Base-by-base conservation (phyloP, 2,113 vertebrate species). In the Hemiscyllium ocellatum region DNA sequence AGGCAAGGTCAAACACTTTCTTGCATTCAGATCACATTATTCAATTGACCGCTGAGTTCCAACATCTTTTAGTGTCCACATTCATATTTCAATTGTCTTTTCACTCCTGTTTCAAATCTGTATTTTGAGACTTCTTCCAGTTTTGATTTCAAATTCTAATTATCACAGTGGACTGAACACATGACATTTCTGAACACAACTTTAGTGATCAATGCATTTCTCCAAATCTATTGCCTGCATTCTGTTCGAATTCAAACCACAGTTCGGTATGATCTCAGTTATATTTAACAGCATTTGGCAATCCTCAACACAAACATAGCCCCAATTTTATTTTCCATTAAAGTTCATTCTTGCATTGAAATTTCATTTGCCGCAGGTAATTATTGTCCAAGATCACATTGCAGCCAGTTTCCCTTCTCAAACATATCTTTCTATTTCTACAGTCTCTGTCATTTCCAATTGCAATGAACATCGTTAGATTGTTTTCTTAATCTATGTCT, bases 291-390 rank as follows among this genome's bases (percentile, higher is more conserved):
- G 61, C 26, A 33, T 90, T 90, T 66, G 61, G 20, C 33, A 93
- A 22, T 66, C 56, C 89, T 93, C 56, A 66, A 93, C 89, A 66
- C 26, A 61, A 90, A 90, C 56, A 90, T 29, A 61, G 52, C 87
- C 19, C 50, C 50, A 61, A 19, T 33, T 61, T 65, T 90, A 90
- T 65, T 61, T 90, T 93, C 37, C 37, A 65, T 66, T n/a, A 93
- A 68, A 66, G 15, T 33, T 68, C 61, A 93, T 66, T 93, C 89
- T 37, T 19, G 33, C 89, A 93, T 93, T 93, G 89, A 93, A 68
- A 93, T 93, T 61, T 65, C 61, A 93, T 93, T 93, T 93, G n/a
- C 61, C 61, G 37, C 61, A 42, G 89, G 61, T 91, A 91, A 37
- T 91, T 91, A 90, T 61, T 29, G 52, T 91, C 87, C 33, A n/a